Evolutionary conservation across 2,888 invertebrate species (phyloP).

Genomic region (Ptychoptera contaminata): DNA sequence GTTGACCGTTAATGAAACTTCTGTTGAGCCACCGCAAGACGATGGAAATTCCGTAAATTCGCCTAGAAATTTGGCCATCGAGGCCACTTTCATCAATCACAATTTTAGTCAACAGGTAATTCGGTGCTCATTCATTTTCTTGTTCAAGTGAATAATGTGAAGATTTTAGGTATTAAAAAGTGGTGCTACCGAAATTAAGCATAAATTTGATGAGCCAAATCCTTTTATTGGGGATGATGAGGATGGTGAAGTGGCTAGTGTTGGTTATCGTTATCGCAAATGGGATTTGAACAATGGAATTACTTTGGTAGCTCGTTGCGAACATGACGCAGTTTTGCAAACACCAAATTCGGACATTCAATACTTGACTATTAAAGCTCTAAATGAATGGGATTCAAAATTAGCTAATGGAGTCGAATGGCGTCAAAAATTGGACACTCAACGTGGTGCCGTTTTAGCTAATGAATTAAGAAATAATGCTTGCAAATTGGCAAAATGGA

Average conservation of each 20-base stretch:
- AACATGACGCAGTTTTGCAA: constrained; percentile 88
- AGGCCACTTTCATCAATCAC: constrained; percentile 98
- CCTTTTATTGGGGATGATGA: constrained; percentile 89
- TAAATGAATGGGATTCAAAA: constrained; percentile 99
- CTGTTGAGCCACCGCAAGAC: constrained; percentile 92
- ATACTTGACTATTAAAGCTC: constrained; percentile 87
- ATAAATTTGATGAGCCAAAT: constrained; percentile 80
- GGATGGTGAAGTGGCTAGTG: constrained; percentile 84
- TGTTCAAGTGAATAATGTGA: neutral
- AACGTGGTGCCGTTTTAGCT: constrained; percentile 94
- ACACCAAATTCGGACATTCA: constrained; percentile 80
- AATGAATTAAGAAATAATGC: constrained; percentile 97
- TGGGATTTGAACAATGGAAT: constrained; percentile 92
- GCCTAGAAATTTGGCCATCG: constrained; percentile 86
- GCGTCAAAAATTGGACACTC: constrained; percentile 94
- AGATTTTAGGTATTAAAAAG: constrained; percentile 41
- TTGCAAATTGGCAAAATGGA: constrained; percentile 99
- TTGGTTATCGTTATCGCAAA: constrained; percentile 92
- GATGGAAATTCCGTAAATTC: constrained; percentile 92
- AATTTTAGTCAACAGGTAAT: constrained; percentile 96
- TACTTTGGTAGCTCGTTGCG: constrained; percentile 79
- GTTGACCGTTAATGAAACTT: constrained; percentile 95
- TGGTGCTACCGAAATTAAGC: constrained; percentile 58
- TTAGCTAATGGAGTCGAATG: constrained; percentile 93
- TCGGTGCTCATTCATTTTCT: constrained; percentile 16